These are phyloP conservation scores for Aix galericulata DNA, from an alignment of 2,113 vertebrate genomes.

Conservation along the genomic window DNA sequence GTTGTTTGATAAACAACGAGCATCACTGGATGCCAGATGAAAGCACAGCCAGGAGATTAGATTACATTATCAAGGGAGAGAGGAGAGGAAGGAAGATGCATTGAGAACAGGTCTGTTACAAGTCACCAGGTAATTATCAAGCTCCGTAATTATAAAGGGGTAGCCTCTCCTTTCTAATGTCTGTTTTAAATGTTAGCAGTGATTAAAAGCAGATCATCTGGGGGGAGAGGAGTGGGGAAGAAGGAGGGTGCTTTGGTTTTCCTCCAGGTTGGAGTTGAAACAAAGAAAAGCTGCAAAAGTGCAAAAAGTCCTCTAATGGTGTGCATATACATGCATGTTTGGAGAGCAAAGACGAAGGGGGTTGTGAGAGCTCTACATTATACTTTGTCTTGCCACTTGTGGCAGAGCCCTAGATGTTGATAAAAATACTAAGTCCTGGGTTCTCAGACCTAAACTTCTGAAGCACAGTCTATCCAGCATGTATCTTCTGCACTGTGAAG, in stretches of 20 bases:
- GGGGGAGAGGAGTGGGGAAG: background rate
- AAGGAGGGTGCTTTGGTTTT: slow-evolving; percentile 1
- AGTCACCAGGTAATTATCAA: slow-evolving; percentile 75
- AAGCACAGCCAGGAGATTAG: slow-evolving; percentile 75
- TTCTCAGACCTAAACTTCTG: background rate
- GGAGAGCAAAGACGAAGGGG: background rate
- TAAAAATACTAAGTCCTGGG: background rate
- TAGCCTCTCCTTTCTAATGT: slow-evolving; percentile 63
- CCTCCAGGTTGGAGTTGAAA: background rate
- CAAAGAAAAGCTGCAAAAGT: slow-evolving; percentile 12
- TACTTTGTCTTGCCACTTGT: background rate
- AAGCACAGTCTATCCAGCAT: background rate
- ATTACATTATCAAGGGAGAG: slow-evolving; percentile 70
- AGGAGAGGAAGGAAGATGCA: slow-evolving; percentile 68
- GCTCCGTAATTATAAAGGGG: slow-evolving; percentile 64
- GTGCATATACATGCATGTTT: rapidly evolving
- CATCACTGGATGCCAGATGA: slow-evolving; percentile 71
- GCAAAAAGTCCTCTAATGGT: background rate
- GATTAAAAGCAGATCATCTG: slow-evolving; percentile 65
- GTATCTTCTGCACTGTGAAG: background rate
- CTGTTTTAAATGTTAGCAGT: slow-evolving; percentile 65
- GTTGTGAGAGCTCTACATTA: background rate
- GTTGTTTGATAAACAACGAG: slow-evolving; percentile 72
- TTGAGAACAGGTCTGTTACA: slow-evolving; percentile 55
- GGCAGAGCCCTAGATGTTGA: background rate